Evolutionary conservation across 2,797 vertebrate species (phyloP), one percentile per base, ranked within the genome.

Genomic region (Gambusia yucatana): DNA sequence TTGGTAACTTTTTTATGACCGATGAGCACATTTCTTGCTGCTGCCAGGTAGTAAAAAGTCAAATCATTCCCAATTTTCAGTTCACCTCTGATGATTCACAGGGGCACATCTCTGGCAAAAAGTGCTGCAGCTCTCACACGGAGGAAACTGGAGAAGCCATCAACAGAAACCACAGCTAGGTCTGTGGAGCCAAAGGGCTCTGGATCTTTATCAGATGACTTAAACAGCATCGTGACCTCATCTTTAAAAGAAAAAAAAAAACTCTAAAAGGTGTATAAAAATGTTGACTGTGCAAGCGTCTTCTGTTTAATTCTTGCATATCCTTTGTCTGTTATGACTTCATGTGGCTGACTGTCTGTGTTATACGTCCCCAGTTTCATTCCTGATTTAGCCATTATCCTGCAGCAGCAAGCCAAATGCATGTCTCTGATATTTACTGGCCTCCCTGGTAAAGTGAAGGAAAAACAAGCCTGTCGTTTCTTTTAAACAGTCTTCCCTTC

Each of bases 71-170:
- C 86, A 92, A 90, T 93, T 82, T 90, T 87, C 81, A 78, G 77
- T 89, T 88, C 84, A 87, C 88, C 88, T 84, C 78, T 89, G 91
- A 92, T 89, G 82, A 83, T 86, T 89, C 84, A 84, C 86, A 86
- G 91, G 82, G 87, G 91, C 87, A 87, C 88, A 87, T 88, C 88
- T 85, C 87, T 90, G 93, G 90, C 88, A 81, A 79, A 92, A 87
- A 89, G 91, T 84, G 78, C 86, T 89, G 86, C 83, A 83, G 80
- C 73, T 86, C 69, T 83, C 80, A 59, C 77, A 75, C 13, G 22
- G 76, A 86, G 82, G 72, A 89, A 92, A 86, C 85, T 88, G 85
- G 73, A 89, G 79, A 85, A 91, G 74, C 71, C 69, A 78, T 72
- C 43, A 43, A 78, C 72, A 75, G 41, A 92, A 90, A 86, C 79